Conservation (phyloP, 2,797 vertebrate species). For the Orientallactaga sibirica region DNA sequence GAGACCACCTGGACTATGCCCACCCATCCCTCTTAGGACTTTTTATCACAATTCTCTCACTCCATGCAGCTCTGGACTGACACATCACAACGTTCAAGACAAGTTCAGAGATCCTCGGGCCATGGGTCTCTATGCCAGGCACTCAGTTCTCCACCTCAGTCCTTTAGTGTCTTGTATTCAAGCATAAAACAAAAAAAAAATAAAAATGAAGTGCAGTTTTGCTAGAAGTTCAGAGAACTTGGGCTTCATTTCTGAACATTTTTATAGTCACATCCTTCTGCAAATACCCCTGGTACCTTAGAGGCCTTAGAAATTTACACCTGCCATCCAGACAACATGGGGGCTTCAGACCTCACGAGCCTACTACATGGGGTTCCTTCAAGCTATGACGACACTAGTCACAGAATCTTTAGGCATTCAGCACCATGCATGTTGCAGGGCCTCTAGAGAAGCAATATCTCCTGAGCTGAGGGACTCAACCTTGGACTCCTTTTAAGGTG, state of each 20-base stretch:
- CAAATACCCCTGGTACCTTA: background rate
- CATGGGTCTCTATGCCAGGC: background rate
- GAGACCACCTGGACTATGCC: too few species aligned
- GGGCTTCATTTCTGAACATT: background rate
- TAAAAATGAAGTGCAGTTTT: background rate
- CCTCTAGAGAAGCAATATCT: background rate
- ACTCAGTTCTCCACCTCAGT: background rate
- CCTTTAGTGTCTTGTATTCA: too few species aligned
- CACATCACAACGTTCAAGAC: accelerated
- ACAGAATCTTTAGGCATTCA: background rate
- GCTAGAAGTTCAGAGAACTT: background rate
- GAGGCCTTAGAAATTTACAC: background rate
- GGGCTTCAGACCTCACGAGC: background rate
- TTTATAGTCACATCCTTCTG: background rate
- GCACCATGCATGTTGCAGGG: background rate
- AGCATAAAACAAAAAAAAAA: background rate
- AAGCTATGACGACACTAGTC: background rate
- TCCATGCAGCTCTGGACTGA: background rate
- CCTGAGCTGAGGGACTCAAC: background rate
- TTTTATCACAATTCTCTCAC: accelerated
- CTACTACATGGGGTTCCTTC: background rate
- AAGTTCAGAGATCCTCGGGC: background rate
- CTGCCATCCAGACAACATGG: background rate
- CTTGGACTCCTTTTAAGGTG: background rate
- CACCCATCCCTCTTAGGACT: accelerated